These are phyloP conservation scores for Porphyrio hochstetteri DNA, from an alignment of 2,113 vertebrate species.

Conservation along the genomic window DNA sequence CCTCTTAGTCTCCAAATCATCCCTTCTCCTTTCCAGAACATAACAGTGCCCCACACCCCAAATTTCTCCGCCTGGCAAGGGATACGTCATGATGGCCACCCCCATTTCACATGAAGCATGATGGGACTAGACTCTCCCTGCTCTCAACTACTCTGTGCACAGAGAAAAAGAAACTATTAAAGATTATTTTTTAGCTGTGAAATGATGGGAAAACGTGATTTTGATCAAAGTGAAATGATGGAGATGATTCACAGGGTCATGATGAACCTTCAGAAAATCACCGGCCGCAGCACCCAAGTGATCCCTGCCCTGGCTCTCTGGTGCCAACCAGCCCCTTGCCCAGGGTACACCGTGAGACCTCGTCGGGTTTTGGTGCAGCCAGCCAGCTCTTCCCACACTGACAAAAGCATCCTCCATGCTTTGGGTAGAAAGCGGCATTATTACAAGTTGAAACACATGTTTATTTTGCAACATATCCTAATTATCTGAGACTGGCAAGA, in stretches of 20 bases:
- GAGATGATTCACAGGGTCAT: background rate
- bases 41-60: too few relatives aligned
- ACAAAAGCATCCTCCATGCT: background rate
- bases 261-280: background rate
- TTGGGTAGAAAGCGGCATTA: background rate
- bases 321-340: background rate
- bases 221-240: background rate
- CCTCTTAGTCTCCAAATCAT: background rate
- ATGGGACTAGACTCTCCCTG: background rate
- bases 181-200: background rate
- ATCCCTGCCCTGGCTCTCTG: background rate
- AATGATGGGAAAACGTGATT: accelerated
- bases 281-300: background rate
- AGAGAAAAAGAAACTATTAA: background rate
- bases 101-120: accelerated
- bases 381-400: background rate
- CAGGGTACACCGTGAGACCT: accelerated
- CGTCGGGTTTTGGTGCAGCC: background rate
- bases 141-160: background rate
- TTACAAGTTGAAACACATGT: background rate
- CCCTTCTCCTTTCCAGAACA: background rate
- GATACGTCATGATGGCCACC: accelerated
- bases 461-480: slow-evolving; percentile 40
- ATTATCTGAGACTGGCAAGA: slow-evolving; percentile 22
- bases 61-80: background rate